Evolutionary conservation across 2,113 vertebrate genomes (phyloP).

Genomic region (Jacana jacana): DNA sequence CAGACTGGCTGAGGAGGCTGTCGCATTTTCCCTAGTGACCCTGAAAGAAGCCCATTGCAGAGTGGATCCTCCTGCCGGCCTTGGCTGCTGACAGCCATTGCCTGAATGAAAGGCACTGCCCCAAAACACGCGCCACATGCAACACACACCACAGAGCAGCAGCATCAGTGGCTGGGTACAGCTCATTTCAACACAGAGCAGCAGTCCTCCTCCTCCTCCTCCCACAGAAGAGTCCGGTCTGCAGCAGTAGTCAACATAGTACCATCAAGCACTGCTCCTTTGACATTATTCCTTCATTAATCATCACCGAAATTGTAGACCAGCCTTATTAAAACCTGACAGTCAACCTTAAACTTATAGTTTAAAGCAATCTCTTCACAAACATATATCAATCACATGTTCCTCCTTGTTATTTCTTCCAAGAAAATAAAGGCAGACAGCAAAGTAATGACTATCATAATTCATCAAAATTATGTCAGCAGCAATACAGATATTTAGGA

Average conservation of each 20-base stretch:
- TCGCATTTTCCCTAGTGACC: slow-evolving; percentile 61
- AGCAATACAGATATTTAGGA: not conserved
- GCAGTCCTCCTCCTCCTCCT: not conserved
- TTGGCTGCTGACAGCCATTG: rapidly evolving
- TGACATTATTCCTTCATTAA: not conserved
- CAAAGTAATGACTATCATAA: rapidly evolving
- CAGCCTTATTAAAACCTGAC: not conserved
- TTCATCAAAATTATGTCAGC: not conserved
- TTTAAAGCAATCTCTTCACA: not conserved
- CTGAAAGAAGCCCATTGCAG: not conserved
- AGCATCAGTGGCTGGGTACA: not conserved
- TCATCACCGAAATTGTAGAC: not conserved
- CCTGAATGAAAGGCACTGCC: not conserved
- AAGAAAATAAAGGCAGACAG: not conserved
- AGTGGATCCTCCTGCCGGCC: not conserved
- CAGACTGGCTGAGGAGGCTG: not conserved
- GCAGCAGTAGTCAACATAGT: not conserved
- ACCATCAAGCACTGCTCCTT: not conserved
- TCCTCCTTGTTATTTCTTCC: not conserved
- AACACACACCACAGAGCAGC: rapidly evolving
- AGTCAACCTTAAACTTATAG: not conserved
- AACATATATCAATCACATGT: not conserved
- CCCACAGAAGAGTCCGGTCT: not conserved
- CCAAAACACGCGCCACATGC: rapidly evolving
- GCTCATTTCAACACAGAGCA: not conserved